phyloP scores from a whole-genome alignment of 2,797 vertebrate species.

The Sebastes paucispinis region DNA sequence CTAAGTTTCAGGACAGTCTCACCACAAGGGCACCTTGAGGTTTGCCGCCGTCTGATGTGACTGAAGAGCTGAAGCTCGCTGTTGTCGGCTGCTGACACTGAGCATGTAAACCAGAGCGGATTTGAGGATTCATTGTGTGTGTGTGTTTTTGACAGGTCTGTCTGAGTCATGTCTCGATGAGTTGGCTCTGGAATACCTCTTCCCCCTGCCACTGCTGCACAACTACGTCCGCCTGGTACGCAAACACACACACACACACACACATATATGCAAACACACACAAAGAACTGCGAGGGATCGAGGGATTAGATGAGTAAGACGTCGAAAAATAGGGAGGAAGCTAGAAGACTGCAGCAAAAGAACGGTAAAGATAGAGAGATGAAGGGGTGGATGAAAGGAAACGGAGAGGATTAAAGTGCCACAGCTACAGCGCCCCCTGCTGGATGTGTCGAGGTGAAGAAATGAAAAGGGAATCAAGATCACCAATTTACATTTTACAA shows the following conservation, averaged over 20 bases:
- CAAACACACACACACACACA: constrained; percentile 25
- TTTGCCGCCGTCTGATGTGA: neutral
- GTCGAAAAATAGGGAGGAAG: neutral
- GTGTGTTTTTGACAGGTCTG: constrained; percentile 82
- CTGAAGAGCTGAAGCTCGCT: neutral
- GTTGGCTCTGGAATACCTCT: constrained; percentile 89
- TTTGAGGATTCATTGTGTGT: constrained; percentile 33
- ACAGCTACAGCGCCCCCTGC: constrained; percentile 37
- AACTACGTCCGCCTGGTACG: constrained; percentile 95
- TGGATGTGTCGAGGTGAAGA: neutral
- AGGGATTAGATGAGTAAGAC: constrained; percentile 44
- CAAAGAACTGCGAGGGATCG: constrained; percentile 25
- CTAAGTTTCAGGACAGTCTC: neutral
- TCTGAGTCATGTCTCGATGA: constrained; percentile 90
- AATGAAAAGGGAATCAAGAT: no score
- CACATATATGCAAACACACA: constrained; percentile 1
- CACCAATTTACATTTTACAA: neutral
- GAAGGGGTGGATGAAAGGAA: constrained; percentile 20
- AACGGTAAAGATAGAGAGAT: neutral
- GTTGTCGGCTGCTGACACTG: neutral
- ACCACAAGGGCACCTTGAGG: constrained; percentile 25
- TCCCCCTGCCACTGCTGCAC: constrained; percentile 90
- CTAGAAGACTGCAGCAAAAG: neutral
- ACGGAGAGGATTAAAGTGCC: neutral
- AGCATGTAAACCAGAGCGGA: constrained; percentile 18